A percentile compares a stretch with the other conserved stretches of the same genome.
Conservation (phyloP, 2,888 invertebrate species). For the Orthonychiurus folsomi region DNA sequence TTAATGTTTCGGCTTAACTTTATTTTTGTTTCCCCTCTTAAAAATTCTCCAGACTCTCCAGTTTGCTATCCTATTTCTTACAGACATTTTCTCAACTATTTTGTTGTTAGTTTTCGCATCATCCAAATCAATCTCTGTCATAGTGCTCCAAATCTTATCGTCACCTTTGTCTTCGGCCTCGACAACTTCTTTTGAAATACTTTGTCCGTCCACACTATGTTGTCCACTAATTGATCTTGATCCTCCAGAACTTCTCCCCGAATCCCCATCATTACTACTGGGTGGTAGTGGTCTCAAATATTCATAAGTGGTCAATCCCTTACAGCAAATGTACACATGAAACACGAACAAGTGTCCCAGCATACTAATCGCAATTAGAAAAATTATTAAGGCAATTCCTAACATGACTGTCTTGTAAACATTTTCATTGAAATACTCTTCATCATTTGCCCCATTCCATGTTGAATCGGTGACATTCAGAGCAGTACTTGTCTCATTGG, state of each 20-base stretch:
- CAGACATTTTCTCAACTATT: too few species aligned
- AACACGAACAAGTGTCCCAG: constrained; percentile 77
- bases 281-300: constrained; percentile 54
- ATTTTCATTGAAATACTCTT: background rate
- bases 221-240: background rate
- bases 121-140: constrained; percentile 40
- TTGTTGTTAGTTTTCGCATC: too few species aligned
- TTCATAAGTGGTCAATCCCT: constrained; percentile 82
- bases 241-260: background rate
- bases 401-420: constrained; percentile 47
- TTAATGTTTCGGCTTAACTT: too few species aligned
- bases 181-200: background rate
- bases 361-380: constrained; percentile 66
- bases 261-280: background rate
- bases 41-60: too few species aligned
- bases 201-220: constrained; percentile 10
- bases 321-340: constrained; percentile 72
- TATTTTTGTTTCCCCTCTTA: too few species aligned
- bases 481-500: background rate
- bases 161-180: constrained; percentile 19
- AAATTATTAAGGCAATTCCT: constrained; percentile 57
- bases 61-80: too few species aligned
- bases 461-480: background rate
- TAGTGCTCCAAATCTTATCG: constrained; percentile 37
- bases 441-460: too few species aligned